Percentiles rank a stretch among this genome's conserved stretches.
Evolutionary conservation across 2,113 vertebrate species (phyloP).

Genomic region (Heterotis niloticus): DNA sequence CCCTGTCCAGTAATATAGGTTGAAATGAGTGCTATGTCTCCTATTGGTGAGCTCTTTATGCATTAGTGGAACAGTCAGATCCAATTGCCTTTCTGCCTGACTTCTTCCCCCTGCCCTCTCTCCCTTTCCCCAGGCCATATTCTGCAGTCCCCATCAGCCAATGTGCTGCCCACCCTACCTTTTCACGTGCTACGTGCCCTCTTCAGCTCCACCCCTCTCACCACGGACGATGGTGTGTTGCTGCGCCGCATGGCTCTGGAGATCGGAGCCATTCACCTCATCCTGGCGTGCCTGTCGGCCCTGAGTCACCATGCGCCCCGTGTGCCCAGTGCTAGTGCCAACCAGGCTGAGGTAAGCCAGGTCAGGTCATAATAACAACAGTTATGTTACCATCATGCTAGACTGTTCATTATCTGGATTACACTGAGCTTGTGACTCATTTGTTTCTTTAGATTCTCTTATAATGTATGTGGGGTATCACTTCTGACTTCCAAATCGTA

Average conservation of each 20-base stretch:
- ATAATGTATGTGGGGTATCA: too few species aligned
- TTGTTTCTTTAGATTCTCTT: too few species aligned
- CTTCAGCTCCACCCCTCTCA: constrained; percentile 87
- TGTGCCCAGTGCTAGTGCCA: constrained; percentile 78
- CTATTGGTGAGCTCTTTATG: neutral
- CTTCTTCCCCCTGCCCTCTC: constrained; percentile 4
- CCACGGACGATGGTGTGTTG: constrained; percentile 91
- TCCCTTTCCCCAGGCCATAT: constrained; percentile 77
- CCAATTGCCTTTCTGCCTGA: neutral
- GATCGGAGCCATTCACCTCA: constrained; percentile 93
- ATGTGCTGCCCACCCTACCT: constrained; percentile 90
- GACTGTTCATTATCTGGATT: too few species aligned
- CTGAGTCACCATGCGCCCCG: constrained; percentile 93
- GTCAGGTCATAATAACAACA: too few species aligned
- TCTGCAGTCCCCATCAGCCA: constrained; percentile 94
- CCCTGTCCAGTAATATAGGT: neutral
- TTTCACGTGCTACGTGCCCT: constrained; percentile 90
- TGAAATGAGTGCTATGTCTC: neutral
- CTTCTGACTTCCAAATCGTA: too few species aligned
- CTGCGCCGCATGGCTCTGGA: constrained; percentile 93
- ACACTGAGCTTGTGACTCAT: too few species aligned
- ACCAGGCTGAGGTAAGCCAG: constrained; percentile 79
- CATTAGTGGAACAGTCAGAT: neutral
- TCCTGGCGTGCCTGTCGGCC: constrained; percentile 94
- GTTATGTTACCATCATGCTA: too few species aligned